These are phyloP conservation scores for Acropora tenuis DNA, from an alignment of 64 coral and sea anemone species.

Conservation along the genomic window DNA sequence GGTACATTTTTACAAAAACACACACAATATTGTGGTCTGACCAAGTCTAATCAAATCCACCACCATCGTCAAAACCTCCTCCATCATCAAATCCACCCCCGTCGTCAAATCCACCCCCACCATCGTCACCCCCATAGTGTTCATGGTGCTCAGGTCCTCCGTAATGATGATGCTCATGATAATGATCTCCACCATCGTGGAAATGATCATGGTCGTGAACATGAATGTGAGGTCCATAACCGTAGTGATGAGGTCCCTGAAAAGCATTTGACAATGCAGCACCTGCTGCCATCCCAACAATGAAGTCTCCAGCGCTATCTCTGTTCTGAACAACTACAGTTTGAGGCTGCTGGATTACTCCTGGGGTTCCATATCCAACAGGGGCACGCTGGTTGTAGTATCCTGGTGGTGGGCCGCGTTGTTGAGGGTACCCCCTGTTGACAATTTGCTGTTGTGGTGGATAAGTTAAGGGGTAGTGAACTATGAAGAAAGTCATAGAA, in stretches of 20 bases:
- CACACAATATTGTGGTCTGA: too few relatives aligned
- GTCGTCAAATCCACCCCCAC: constrained; percentile 25
- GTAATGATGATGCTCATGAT: constrained; percentile 39
- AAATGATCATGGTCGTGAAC: constrained; percentile 60
- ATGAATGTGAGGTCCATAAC: constrained; percentile 22
- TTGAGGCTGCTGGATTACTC: constrained; percentile 41
- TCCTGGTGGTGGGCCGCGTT: constrained; percentile 36
- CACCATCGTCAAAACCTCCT: constrained; percentile 33
- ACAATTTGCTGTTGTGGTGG: constrained; percentile 11
- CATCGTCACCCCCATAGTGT: constrained; percentile 48
- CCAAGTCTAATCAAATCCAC: background rate
- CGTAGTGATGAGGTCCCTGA: constrained; percentile 60
- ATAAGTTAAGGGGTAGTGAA: constrained; percentile 23
- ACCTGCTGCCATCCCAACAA: constrained; percentile 70
- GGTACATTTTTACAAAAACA: too few relatives aligned
- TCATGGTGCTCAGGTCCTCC: constrained; percentile 43
- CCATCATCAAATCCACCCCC: constrained; percentile 26
- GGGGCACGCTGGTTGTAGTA: constrained; percentile 36
- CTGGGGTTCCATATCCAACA: constrained; percentile 18
- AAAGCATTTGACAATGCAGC: constrained; percentile 64
- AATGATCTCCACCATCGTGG: constrained; percentile 49
- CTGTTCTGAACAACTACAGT: constrained; percentile 67
- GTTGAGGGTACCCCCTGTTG: constrained; percentile 9
- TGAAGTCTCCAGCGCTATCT: constrained; percentile 37
- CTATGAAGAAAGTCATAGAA: background rate